Base-by-base conservation (phyloP, 2,113 vertebrate species). In the Cyprinodon tularosa region DNA sequence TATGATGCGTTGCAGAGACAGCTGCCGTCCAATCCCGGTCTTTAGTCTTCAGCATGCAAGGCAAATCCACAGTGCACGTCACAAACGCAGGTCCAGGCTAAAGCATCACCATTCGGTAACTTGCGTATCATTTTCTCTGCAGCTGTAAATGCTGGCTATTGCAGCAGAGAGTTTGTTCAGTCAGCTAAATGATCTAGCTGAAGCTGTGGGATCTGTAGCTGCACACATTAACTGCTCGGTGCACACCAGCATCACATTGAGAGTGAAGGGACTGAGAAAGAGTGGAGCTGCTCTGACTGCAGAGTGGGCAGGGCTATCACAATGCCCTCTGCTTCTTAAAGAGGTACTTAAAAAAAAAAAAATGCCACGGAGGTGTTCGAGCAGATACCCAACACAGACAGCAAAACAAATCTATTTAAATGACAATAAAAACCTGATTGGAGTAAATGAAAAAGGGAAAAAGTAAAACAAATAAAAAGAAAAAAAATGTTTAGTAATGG, bases 291-390 rank as follows among this genome's bases (percentile, higher is more conserved):
- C 84, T 76, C 4, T 53, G 78, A 81, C 89, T 90, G 91, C 91
- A 91, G 74, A 86, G 91, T 82, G 84, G 89, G 89, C 78, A 71
- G 89, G 82, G 79, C 89, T 44, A 78, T 40, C 42, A 47, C 4
- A 67, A 7, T 69, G 62, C 78, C 62, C 20, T 84, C 76, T 45
- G 68, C 45, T 72, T 84, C 77, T 88, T 87, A 81, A 89, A 90
- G 85, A 45, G 74, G 78, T 65, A 77, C 83, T 70, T 71, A 70
- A 67, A 65, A 73, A 77, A 63, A 39, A 11, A 71, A 64, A 62
- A 67, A 59, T 6, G 10, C 62, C 1, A 68, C 38, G 12, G 22
- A 15, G 69, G 20, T 36, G 59, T 0, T 47, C 62, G 59, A n/a
- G 42, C 11, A 5, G 4, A 45, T n/a, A 45, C 14, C n/a, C 15